Evolutionary conservation across 2,888 invertebrate species (phyloP).

Genomic region (Eristalis pertinax): DNA sequence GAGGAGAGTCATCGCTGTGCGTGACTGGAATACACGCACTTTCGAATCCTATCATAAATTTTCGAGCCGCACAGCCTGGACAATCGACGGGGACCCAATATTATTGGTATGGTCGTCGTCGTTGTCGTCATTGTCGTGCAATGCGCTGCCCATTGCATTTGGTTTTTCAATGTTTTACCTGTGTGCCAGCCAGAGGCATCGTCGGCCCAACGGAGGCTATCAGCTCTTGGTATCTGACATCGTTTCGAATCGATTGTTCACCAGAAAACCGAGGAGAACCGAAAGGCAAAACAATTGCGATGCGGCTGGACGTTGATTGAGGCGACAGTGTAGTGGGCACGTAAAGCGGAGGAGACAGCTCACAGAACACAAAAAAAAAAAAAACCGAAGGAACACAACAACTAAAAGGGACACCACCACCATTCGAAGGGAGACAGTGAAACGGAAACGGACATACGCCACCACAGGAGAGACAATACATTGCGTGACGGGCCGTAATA

Average conservation of each 20-base stretch:
- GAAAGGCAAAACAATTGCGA: slow-evolving; percentile 56
- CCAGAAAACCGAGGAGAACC: slow-evolving; percentile 14
- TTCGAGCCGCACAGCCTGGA: slow-evolving; percentile 32
- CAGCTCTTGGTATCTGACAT: slow-evolving; percentile 56
- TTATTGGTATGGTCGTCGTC: not conserved
- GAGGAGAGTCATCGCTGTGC: slow-evolving; percentile 29
- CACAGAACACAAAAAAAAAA: slow-evolving; percentile 24
- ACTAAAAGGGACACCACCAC: slow-evolving; percentile 33
- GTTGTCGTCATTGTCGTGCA: slow-evolving; percentile 14
- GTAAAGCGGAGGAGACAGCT: slow-evolving; percentile 43
- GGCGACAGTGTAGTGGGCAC: slow-evolving; percentile 62
- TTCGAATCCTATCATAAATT: slow-evolving; percentile 59
- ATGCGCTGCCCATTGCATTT: not conserved
- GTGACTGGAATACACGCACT: slow-evolving; percentile 66
- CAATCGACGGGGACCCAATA: not conserved
- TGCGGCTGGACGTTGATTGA: slow-evolving; percentile 50
- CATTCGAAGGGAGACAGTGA: slow-evolving; percentile 39
- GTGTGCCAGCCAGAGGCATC: slow-evolving; percentile 1
- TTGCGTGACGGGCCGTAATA: slow-evolving; percentile 62
- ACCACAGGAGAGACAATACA: slow-evolving; percentile 28
- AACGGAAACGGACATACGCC: slow-evolving; percentile 68
- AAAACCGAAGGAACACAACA: slow-evolving; percentile 14
- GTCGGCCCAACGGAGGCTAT: slow-evolving; percentile 22
- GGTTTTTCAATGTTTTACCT: slow-evolving; percentile 38
- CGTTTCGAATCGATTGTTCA: slow-evolving; percentile 50